phyloP scores from a whole-genome alignment of 2,888 invertebrate species.

The Aromia moschata region DNA sequence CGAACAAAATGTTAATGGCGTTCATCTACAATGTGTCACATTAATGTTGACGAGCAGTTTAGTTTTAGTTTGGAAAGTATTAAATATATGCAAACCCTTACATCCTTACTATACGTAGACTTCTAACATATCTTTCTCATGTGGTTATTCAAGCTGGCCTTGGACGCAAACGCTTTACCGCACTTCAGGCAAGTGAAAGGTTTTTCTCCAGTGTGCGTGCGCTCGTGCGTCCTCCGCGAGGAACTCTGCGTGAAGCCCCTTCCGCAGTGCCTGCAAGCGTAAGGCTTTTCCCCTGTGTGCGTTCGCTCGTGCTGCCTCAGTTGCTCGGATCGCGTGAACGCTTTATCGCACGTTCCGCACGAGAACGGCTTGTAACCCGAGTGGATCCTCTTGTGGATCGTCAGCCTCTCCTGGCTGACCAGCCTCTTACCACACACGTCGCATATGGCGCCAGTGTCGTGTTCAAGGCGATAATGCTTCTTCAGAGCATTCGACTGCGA shows the following conservation, averaged over 20 bases:
- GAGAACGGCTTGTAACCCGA: constrained; percentile 52
- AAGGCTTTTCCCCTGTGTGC: constrained; percentile 51
- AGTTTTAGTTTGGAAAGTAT: too few relatives aligned
- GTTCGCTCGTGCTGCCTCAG: constrained; percentile 47
- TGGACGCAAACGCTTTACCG: constrained; percentile 56
- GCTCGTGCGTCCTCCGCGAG: constrained; percentile 47
- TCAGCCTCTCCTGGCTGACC: constrained; percentile 45
- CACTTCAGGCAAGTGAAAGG: constrained; percentile 40
- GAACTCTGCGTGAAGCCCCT: constrained; percentile 51
- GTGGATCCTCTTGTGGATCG: constrained; percentile 49
- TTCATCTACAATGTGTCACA: too few relatives aligned
- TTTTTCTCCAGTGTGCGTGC: constrained; percentile 45
- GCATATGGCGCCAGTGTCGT: constrained; percentile 48
- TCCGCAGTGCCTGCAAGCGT: constrained; percentile 47
- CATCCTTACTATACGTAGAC: too few relatives aligned
- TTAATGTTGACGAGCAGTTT: too few relatives aligned
- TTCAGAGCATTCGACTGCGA: constrained; percentile 54
- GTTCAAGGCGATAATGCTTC: constrained; percentile 56
- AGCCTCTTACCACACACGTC: constrained; percentile 49
- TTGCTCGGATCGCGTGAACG: constrained; percentile 43
- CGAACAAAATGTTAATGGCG: too few relatives aligned
- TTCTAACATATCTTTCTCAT: constrained; percentile 47
- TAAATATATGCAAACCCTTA: too few relatives aligned
- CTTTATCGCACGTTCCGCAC: constrained; percentile 44
- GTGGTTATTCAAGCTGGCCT: constrained; percentile 56